Evolutionary conservation across 2,113 vertebrate species (phyloP), one percentile per base, ranked within the genome.

Genomic region (Motacilla alba): DNA sequence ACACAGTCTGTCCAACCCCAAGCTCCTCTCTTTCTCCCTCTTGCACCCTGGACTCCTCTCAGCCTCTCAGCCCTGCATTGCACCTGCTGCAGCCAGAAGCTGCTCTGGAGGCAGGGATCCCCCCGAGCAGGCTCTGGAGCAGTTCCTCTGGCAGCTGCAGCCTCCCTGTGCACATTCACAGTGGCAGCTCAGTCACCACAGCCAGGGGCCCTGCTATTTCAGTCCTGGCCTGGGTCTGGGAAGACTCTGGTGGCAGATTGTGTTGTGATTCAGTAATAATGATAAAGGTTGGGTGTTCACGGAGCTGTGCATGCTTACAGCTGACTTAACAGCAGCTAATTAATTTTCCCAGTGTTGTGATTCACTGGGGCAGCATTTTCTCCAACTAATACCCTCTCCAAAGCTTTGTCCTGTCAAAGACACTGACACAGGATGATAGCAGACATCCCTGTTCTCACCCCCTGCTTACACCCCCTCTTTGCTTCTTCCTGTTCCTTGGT

Each of bases 391-490:
- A 75, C 11, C 4, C 24, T 43, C 39, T 50, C 10, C 56, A 35
- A 56, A 72, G 33, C 44, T 77, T 78, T 62, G 47, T 74, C 22
- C 41, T 77, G 58, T 43, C 9, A 28, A 55, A 76, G 31, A 16
- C 6, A 14, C 20, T 43, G 81, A 13, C 20, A 49, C 1, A 10
- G 27, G 66, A 13, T 59, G 18, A 35, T 13, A 53, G 7, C 17
- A 69, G 37, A 18, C 9, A 58, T 24, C 9, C 0, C 0, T 33
- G 5, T 35, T 72, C 39, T 59, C 28, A 64, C 8, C 10, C 33
- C 0, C 3, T 55, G 15, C 43, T 73, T 55, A 26, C 13, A 46
- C 5, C 2, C 22, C 53, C 5, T 46, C 14, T 80, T 39, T 69
- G 21, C 15, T 80, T 24, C 33, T 68, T 72, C 23, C 30, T 39